Base-by-base conservation (phyloP, 2,888 invertebrate species). In the Machimus rusticus region DNA sequence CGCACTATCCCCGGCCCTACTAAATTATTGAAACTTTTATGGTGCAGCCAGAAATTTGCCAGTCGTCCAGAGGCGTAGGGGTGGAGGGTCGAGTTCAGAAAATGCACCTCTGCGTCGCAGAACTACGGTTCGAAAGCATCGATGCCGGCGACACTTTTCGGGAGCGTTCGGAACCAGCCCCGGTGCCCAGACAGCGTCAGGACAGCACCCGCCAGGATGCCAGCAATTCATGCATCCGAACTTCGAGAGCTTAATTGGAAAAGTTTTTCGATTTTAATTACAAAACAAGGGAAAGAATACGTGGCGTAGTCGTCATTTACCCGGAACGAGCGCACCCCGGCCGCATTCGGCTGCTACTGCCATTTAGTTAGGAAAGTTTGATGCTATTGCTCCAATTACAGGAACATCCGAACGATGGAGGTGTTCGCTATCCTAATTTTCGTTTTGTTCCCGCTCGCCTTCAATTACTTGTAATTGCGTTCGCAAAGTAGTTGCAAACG, bases 231-330 rank as follows among this genome's bases (percentile, higher is more conserved):
- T 78, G 28, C 78, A 23, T 78, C 43, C 78, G n/a, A 43, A 78
- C 37, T 78, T 78, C 66, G 37, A 78, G n/a, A 39, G 78, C 43
- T 78, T 78, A 78, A 78, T 78, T 78, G 78, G 78, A 78, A 78
- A 78, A 78, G 78, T 78, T 78, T 78, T 78, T 43, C 78, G 39
- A 78, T 78, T 78, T 78, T 78, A 78, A 78, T 78, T 78, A 78
- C 78, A 78, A 78, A 78, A 78, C 78, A 78, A 78, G 78, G 37
- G 43, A 78, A 78, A 78, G 78, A 78, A 78, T 78, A 78, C 43
- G 78, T 23, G 39, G 78, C 23, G 23, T 39, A 78, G 39, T 43
- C 43, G 78, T 78, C 39, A 39, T 78, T 78, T 39, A 78, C 14
- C 14, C n/a, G 14, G 39, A 46, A 78, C 43, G 78, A 39, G 4